A percentile compares a stretch with the other conserved stretches of the same genome.
Evolutionary conservation across 2,888 invertebrate species (phyloP).

Genomic region (Metellina segmentata): DNA sequence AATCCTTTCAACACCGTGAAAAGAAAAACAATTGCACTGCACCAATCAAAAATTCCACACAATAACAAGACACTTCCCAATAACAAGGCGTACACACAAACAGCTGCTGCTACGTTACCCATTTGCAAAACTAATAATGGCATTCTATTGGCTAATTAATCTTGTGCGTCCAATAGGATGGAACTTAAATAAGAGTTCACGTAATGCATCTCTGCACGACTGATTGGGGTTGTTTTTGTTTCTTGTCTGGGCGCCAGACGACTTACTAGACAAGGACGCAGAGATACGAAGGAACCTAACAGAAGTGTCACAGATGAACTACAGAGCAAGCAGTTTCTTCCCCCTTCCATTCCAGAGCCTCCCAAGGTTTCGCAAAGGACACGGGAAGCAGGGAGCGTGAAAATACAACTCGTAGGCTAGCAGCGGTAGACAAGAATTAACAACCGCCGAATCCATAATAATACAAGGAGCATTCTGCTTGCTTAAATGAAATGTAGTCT

Average conservation of each 20-base stretch:
- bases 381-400: background rate
- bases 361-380: constrained; percentile 9
- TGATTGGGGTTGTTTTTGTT: background rate
- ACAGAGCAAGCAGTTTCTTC: constrained; percentile 13
- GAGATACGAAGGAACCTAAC: background rate
- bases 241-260: constrained; percentile 32
- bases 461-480: background rate
- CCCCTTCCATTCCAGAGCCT: background rate
- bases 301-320: constrained; percentile 22
- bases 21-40: too few relatives aligned
- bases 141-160: too few relatives aligned
- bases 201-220: background rate
- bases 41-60: too few relatives aligned
- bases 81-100: too few relatives aligned
- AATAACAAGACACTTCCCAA: too few relatives aligned
- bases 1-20: too few relatives aligned
- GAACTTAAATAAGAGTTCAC: constrained; percentile 9
- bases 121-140: too few relatives aligned
- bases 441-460: background rate
- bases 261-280: constrained; percentile 24
- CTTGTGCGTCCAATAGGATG: too few relatives aligned
- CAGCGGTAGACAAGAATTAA: background rate
- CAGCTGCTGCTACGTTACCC: too few relatives aligned
- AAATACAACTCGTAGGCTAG: background rate
- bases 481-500: background rate